Conservation (phyloP, 1,140 invertebrate genomes). For the Cotesia vestalis region DNA sequence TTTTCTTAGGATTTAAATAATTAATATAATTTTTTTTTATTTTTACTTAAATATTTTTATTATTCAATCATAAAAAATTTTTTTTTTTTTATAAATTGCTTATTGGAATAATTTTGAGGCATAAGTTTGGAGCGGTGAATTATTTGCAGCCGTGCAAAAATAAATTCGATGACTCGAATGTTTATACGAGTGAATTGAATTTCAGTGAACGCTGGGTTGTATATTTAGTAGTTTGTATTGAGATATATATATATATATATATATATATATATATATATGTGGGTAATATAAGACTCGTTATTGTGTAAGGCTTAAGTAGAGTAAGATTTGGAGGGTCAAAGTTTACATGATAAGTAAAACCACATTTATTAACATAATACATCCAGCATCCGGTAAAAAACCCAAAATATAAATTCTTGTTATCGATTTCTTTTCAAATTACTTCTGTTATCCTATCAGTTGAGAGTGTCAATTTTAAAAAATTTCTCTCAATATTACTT, state of each 20-base stretch:
- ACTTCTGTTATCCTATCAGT: too few relatives aligned
- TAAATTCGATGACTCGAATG: neutral
- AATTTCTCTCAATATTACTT: neutral
- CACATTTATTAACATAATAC: neutral
- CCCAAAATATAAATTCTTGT: too few relatives aligned
- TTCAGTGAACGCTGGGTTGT: too few relatives aligned
- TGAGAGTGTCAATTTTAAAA: neutral
- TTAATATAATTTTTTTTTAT: too few relatives aligned
- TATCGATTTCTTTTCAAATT: too few relatives aligned
- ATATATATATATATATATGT: neutral
- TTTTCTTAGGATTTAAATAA: too few relatives aligned
- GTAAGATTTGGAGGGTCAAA: slow-evolving; percentile 23
- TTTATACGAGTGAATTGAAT: too few relatives aligned
- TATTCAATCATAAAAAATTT: too few relatives aligned
- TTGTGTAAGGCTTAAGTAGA: slow-evolving; percentile 5
- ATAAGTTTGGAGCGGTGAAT: neutral
- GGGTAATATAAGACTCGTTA: neutral
- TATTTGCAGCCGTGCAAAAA: neutral
- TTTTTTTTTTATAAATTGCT: neutral
- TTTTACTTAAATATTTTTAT: too few relatives aligned
- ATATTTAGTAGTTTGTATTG: too few relatives aligned
- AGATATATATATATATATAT: too few relatives aligned
- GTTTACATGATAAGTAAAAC: slow-evolving; percentile 29
- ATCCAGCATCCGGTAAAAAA: too few relatives aligned
- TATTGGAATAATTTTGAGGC: neutral